A percentile compares a stretch with the other conserved stretches of the same genome.
phyloP scores from a whole-genome alignment of 1,140 invertebrate genomes.

The Cherax destructor region DNA sequence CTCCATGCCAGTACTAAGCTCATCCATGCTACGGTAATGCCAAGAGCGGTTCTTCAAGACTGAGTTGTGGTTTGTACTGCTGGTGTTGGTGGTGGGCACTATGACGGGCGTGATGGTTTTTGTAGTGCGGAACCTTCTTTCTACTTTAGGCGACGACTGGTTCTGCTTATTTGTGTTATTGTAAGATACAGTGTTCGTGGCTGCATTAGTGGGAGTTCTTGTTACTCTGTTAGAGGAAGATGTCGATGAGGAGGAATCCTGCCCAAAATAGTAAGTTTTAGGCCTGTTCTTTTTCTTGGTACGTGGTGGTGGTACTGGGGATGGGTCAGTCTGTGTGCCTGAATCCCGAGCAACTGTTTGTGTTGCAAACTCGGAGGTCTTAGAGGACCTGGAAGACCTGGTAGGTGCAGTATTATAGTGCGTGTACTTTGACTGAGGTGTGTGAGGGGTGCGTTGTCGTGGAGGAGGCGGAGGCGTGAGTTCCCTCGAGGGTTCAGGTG shows the following conservation, averaged over 20 bases:
- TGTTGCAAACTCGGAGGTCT: constrained; percentile 24
- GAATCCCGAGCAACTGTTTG: constrained; percentile 61
- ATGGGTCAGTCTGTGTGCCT: constrained; percentile 52
- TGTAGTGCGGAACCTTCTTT: constrained; percentile 64
- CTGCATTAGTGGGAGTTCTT: constrained; percentile 27
- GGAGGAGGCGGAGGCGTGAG: constrained; percentile 57
- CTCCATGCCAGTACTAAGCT: constrained; percentile 37
- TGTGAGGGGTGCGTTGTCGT: constrained; percentile 29
- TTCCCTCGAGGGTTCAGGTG: constrained; percentile 41
- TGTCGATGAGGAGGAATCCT: constrained; percentile 50
- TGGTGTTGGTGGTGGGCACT: constrained; percentile 27
- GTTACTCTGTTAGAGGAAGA: constrained; percentile 18
- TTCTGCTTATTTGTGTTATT: constrained; percentile 35
- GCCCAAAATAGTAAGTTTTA: constrained; percentile 71
- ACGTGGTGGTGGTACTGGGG: constrained; percentile 70
- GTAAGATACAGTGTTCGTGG: constrained; percentile 33
- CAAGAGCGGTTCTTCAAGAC: constrained; percentile 54
- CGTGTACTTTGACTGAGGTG: constrained; percentile 13
- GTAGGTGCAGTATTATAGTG: constrained; percentile 58
- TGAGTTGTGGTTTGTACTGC: background rate
- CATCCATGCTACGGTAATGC: constrained; percentile 70
- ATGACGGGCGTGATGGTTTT: constrained; percentile 71
- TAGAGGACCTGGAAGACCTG: constrained; percentile 43
- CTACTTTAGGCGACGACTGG: constrained; percentile 58
- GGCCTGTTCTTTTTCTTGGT: constrained; percentile 68